A percentile compares a stretch with the other conserved stretches of the same genome.
These are phyloP conservation scores for Drosophila repletoides DNA, from an alignment of 1,140 invertebrate species.

Conservation along the genomic window DNA sequence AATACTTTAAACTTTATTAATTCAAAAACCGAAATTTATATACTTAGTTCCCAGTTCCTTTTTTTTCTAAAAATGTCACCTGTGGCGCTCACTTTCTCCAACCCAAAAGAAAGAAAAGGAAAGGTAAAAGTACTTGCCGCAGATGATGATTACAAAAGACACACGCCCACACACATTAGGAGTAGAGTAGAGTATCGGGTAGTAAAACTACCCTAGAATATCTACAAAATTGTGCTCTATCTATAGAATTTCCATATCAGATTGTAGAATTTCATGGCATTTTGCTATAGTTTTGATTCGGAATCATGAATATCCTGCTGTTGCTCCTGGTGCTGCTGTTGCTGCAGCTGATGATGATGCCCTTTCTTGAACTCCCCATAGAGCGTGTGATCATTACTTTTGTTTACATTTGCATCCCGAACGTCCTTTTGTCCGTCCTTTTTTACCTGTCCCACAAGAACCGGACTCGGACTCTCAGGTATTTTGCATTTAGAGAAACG, in stretches of 20 bases:
- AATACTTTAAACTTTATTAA: too few species aligned
- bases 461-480: slow-evolving; percentile 34
- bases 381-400: slow-evolving; percentile 69
- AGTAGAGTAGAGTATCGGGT: too few species aligned
- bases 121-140: slow-evolving; percentile 22
- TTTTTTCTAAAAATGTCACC: too few species aligned
- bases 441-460: slow-evolving; percentile 40
- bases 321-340: slow-evolving; percentile 37
- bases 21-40: too few species aligned
- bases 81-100: slow-evolving; percentile 58
- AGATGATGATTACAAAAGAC: slow-evolving; percentile 50
- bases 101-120: too few species aligned
- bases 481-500: slow-evolving; percentile 54
- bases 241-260: slow-evolving; percentile 41
- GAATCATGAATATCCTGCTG: slow-evolving; percentile 31
- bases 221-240: not conserved
- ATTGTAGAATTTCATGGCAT: slow-evolving; percentile 68
- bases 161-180: slow-evolving; percentile 67
- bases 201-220: too few species aligned
- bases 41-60: too few species aligned
- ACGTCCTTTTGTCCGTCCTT: not conserved
- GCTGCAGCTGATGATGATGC: slow-evolving; percentile 45
- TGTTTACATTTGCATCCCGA: slow-evolving; percentile 69
- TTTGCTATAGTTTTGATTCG: slow-evolving; percentile 65
- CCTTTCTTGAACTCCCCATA: slow-evolving; percentile 54